Evolutionary conservation across 2,888 invertebrate genomes (phyloP).

Genomic region (Dynastes hyllus): DNA sequence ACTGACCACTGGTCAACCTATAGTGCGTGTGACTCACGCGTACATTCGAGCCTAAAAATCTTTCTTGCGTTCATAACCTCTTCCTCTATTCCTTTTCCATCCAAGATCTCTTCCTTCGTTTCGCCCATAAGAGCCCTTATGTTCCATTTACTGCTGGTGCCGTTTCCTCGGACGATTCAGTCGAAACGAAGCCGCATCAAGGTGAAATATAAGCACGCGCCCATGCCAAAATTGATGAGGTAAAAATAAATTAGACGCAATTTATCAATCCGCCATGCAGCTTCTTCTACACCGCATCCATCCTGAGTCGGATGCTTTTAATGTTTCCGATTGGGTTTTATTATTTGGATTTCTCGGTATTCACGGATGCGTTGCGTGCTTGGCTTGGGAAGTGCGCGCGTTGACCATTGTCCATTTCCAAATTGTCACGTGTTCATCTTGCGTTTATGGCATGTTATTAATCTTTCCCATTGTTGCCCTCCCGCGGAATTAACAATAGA

Average conservation of each 20-base stretch:
- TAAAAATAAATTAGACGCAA: constrained; percentile 9
- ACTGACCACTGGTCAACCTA: constrained; percentile 6
- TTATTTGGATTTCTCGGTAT: not conserved
- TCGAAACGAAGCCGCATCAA: not conserved
- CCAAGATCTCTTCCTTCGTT: not conserved
- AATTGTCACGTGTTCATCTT: constrained; percentile 13
- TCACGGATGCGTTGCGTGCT: constrained; percentile 3
- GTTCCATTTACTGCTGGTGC: not conserved
- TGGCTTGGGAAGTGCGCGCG: not conserved
- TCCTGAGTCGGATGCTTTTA: too few species aligned
- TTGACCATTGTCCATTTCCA: constrained; percentile 23
- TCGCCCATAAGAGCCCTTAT: constrained; percentile 3
- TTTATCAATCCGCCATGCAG: constrained; percentile 2
- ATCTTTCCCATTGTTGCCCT: constrained; percentile 25
- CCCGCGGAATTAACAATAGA: constrained; percentile 19
- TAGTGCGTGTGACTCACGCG: not conserved
- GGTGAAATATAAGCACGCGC: constrained; percentile 30
- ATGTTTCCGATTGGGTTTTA: constrained; percentile 9
- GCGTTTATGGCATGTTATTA: constrained; percentile 33
- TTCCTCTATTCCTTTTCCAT: not conserved
- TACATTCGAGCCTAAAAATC: not conserved
- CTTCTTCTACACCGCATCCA: not conserved
- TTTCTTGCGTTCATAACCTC: not conserved
- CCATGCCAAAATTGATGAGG: constrained; percentile 38
- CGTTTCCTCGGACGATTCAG: constrained; percentile 6